These are phyloP conservation scores for Drosophila obscura DNA, from an alignment of 1,140 invertebrate species.

Conservation along the genomic window DNA sequence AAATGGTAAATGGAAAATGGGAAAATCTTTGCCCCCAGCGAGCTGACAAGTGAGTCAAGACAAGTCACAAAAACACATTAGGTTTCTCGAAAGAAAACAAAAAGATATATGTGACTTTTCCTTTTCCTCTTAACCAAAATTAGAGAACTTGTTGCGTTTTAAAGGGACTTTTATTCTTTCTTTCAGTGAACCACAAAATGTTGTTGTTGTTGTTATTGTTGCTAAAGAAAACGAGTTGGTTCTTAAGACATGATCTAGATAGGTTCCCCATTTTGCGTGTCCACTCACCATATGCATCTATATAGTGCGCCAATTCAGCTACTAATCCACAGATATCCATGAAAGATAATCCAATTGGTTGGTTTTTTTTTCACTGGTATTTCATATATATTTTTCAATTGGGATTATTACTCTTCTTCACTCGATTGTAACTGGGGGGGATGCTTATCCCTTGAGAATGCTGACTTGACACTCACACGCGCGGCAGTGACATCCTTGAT, in stretches of 20 bases:
- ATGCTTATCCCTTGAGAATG: no score
- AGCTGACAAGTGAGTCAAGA: constrained; percentile 38
- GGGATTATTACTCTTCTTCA: no score
- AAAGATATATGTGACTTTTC: not conserved
- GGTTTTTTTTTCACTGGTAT: no score
- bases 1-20: constrained; percentile 29
- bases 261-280: not conserved
- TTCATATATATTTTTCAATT: no score
- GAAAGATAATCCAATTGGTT: not conserved
- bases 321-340: constrained; percentile 79
- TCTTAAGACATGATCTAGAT: not conserved
- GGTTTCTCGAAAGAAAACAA: constrained; percentile 1
- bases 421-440: no score
- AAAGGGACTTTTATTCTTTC: not conserved
- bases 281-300: constrained; percentile 72
- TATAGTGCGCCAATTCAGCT: constrained; percentile 66
- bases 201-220: constrained; percentile 15
- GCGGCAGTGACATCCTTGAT: no score
- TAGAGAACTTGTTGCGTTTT: constrained; percentile 27
- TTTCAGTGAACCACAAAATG: constrained; percentile 55
- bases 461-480: no score
- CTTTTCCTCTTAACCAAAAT: not conserved
- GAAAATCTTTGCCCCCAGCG: constrained; percentile 11
- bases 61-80: constrained; percentile 16
- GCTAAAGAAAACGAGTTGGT: constrained; percentile 6